Percentiles rank a stretch among this genome's conserved stretches.
phyloP scores from a whole-genome alignment of 1,140 invertebrate species.

The Trachymyrmex septentrionalis region DNA sequence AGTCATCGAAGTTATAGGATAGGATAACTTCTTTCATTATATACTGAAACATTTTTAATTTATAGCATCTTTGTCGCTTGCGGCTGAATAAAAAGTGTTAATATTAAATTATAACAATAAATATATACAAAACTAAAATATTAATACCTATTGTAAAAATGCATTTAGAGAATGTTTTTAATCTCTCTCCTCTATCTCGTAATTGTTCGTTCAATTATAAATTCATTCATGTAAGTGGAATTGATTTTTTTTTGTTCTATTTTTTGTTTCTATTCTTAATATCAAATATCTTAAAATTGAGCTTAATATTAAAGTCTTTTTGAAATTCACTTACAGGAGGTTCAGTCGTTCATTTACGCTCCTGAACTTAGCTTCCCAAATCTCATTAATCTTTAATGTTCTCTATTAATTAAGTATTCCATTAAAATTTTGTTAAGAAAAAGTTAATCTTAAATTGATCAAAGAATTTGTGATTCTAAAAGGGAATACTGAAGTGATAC shows the following conservation, averaged over 20 bases:
- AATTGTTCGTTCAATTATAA: not conserved
- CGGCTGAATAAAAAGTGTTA: not conserved
- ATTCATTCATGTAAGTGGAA: not conserved
- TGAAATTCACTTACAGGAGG: slow-evolving; percentile 18
- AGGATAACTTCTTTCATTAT: not conserved
- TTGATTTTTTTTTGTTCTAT: not conserved
- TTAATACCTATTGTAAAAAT: slow-evolving; percentile 9
- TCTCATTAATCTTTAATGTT: slow-evolving; percentile 47
- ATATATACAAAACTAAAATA: not conserved
- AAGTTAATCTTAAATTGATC: slow-evolving; percentile 51
- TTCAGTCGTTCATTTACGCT: slow-evolving; percentile 10
- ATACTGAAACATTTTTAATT: too few species aligned
- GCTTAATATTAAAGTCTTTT: slow-evolving; percentile 38
- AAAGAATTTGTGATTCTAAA: slow-evolving; percentile 28
- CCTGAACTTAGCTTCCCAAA: slow-evolving; percentile 30
- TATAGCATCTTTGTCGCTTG: not conserved
- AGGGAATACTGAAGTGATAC: not conserved
- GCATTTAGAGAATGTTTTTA: too few species aligned
- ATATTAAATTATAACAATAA: not conserved
- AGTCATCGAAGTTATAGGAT: not conserved
- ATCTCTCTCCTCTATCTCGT: not conserved
- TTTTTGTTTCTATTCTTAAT: not conserved
- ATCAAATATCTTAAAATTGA: slow-evolving; percentile 32
- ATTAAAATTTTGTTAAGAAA: slow-evolving; percentile 41
- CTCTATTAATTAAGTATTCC: slow-evolving; percentile 53